phyloP scores from a whole-genome alignment of 1,140 invertebrate genomes.

The Stenopsyche tienmushanensis region DNA sequence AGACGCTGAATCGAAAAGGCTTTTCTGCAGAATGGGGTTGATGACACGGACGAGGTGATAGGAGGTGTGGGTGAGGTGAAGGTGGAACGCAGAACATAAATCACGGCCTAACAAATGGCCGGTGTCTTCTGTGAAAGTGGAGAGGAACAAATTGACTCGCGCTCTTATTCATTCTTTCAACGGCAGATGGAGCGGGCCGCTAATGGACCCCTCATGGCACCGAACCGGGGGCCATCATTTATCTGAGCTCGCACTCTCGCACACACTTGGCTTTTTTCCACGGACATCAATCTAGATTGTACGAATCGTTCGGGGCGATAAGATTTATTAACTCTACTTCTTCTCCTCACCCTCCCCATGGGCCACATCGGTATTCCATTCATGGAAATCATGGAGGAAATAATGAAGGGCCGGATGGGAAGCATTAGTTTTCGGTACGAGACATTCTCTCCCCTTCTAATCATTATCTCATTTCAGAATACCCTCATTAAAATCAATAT shows the following conservation, averaged over 20 bases:
- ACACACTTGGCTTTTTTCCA: constrained; percentile 23
- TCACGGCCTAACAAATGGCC: constrained; percentile 27
- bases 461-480: too few species aligned
- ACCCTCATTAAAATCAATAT: too few species aligned
- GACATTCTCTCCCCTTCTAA: constrained; percentile 12
- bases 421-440: constrained; percentile 24
- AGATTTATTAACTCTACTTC: constrained; percentile 27
- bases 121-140: constrained; percentile 20
- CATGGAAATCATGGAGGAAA: constrained; percentile 23
- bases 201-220: constrained; percentile 21
- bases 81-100: constrained; percentile 13
- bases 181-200: constrained; percentile 2
- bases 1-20: too few species aligned
- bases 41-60: neutral
- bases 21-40: too few species aligned
- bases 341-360: neutral
- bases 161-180: constrained; percentile 24
- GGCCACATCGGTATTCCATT: constrained; percentile 19
- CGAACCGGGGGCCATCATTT: constrained; percentile 4
- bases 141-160: constrained; percentile 29
- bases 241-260: neutral
- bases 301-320: constrained; percentile 28
- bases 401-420: constrained; percentile 11
- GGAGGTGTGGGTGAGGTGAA: neutral
- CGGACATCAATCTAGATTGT: constrained; percentile 31